Conservation (phyloP, 2,113 vertebrate genomes). For the Tachycineta bicolor region DNA sequence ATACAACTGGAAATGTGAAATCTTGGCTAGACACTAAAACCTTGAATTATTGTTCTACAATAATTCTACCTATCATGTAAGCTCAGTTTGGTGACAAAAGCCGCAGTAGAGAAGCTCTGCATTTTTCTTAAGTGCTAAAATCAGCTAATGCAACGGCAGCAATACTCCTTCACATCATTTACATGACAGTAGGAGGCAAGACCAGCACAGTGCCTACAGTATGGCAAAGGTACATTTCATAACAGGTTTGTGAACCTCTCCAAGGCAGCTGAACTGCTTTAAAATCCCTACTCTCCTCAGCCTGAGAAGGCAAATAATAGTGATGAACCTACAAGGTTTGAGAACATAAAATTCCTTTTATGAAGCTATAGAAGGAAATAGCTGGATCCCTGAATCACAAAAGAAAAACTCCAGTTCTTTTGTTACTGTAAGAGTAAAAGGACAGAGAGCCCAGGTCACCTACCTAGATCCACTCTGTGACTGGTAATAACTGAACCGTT, state of each 20-base stretch:
- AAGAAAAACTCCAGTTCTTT: background rate
- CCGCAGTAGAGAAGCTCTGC: background rate
- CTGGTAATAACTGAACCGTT: conserved; percentile 83
- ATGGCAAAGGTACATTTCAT: background rate
- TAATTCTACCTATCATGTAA: background rate
- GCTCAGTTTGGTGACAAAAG: background rate
- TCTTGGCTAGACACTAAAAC: background rate
- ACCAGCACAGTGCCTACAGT: background rate
- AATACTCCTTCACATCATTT: background rate
- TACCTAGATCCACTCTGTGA: conserved; percentile 87
- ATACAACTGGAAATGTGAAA: background rate
- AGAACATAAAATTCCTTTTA: background rate
- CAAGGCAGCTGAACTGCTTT: background rate
- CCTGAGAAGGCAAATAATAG: background rate
- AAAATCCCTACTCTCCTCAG: background rate
- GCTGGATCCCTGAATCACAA: background rate
- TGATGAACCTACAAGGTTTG: background rate
- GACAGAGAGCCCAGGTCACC: background rate
- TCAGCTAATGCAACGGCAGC: background rate
- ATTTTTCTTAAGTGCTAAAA: background rate
- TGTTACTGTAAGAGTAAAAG: background rate
- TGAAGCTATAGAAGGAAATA: background rate
- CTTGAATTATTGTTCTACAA: background rate
- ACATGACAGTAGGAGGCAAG: background rate
- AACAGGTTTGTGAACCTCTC: background rate